phyloP scores from a whole-genome alignment of 2,888 invertebrate species.

The Hyles lineata region DNA sequence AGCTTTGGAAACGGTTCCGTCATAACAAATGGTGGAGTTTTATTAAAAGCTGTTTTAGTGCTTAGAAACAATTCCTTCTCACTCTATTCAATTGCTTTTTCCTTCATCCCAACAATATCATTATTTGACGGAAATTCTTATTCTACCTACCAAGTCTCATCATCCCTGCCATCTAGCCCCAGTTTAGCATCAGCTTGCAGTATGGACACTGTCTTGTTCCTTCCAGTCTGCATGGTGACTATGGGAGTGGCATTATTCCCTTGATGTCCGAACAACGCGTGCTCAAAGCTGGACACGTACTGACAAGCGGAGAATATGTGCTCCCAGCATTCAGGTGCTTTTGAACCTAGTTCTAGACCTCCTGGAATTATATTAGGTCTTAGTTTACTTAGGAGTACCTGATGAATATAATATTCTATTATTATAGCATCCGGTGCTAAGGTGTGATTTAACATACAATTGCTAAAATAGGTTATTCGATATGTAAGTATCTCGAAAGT shows the following conservation, averaged over 20 bases:
- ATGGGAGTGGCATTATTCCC: slow-evolving; percentile 88
- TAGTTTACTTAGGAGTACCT: not conserved
- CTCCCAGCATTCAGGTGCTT: slow-evolving; percentile 97
- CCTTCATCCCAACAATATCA: not conserved
- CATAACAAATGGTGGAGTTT: too few relatives aligned
- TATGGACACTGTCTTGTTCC: slow-evolving; percentile 86
- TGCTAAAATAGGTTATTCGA: too few relatives aligned
- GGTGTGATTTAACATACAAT: too few relatives aligned
- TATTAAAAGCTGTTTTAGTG: too few relatives aligned
- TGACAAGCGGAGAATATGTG: slow-evolving; percentile 97
- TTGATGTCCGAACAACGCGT: slow-evolving; percentile 94
- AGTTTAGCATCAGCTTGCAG: slow-evolving; percentile 85
- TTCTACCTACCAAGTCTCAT: slow-evolving; percentile 89
- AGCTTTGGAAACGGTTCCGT: too few relatives aligned
- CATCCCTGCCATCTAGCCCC: slow-evolving; percentile 83
- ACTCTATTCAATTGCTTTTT: too few relatives aligned
- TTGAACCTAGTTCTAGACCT: slow-evolving; percentile 95
- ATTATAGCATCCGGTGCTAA: too few relatives aligned
- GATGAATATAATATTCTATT: not conserved
- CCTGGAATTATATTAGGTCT: slow-evolving; percentile 57
- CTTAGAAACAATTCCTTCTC: too few relatives aligned
- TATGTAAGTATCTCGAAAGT: too few relatives aligned
- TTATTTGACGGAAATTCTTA: not conserved
- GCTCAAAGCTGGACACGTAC: slow-evolving; percentile 96
- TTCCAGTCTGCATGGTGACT: slow-evolving; percentile 87